These are phyloP conservation scores for Pristionchus maxplancki DNA, from an alignment of 2,888 invertebrate genomes.

Conservation along the genomic window DNA sequence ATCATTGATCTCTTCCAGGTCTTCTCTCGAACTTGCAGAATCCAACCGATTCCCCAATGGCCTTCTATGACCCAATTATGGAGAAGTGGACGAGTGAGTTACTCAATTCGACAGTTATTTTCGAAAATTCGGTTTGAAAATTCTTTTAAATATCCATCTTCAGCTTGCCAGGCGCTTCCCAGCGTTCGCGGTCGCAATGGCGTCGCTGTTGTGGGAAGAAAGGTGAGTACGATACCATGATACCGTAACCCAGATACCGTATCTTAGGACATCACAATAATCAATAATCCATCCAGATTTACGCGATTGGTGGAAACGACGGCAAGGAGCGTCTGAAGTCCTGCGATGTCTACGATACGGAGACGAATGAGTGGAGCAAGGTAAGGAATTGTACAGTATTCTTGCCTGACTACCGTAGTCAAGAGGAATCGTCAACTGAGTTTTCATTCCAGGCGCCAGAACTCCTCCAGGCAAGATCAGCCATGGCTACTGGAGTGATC, in stretches of 20 bases:
- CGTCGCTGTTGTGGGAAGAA: neutral
- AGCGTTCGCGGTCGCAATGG: neutral
- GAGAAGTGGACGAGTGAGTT: neutral
- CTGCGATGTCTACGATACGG: constrained; percentile 89
- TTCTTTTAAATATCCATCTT: neutral
- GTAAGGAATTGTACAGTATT: constrained; percentile 80
- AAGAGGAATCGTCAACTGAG: neutral
- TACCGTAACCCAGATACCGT: constrained; percentile 87
- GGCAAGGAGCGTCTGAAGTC: constrained; percentile 88
- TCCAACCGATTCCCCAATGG: neutral
- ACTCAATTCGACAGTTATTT: neutral
- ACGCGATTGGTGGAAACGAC: constrained; percentile 89
- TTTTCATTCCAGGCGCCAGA: constrained; percentile 59
- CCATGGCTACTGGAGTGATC: constrained; percentile 62
- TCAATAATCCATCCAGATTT: constrained; percentile 79
- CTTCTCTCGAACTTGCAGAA: neutral
- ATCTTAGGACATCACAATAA: constrained; percentile 82
- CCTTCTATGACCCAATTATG: neutral
- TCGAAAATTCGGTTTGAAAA: neutral
- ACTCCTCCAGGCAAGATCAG: constrained; percentile 68
- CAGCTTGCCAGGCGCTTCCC: neutral
- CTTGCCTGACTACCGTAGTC: constrained; percentile 5
- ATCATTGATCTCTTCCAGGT: neutral
- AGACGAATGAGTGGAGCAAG: constrained; percentile 85
- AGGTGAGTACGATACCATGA: constrained; percentile 84